A percentile compares a stretch with the other conserved stretches of the same genome.
These are phyloP conservation scores for Atherinosoma microstoma DNA, from an alignment of 2,797 vertebrate genomes.

Conservation along the genomic window DNA sequence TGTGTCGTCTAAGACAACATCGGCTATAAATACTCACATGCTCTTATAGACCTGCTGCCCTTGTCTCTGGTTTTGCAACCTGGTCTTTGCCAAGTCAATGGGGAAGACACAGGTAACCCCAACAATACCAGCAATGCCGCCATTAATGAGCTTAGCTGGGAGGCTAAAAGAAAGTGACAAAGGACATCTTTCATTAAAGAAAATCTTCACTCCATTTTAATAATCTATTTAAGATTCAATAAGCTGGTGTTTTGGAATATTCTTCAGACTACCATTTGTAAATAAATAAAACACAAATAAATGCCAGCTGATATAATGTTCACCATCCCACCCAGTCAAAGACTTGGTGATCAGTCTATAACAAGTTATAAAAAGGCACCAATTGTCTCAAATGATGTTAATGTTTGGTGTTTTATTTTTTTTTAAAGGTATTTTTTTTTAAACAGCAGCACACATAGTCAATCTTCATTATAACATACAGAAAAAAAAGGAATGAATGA, in stretches of 20 bases:
- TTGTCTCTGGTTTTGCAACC: constrained; percentile 89
- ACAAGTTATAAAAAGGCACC: too few relatives aligned
- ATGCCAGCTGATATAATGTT: neutral
- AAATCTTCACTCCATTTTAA: neutral
- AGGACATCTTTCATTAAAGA: neutral
- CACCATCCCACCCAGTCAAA: neutral
- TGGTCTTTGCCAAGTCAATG: constrained; percentile 89
- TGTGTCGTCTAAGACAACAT: neutral
- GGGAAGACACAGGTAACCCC: constrained; percentile 91
- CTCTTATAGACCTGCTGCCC: constrained; percentile 88
- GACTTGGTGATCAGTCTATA: neutral
- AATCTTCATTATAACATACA: too few relatives aligned
- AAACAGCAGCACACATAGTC: too few relatives aligned
- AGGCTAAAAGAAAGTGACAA: constrained; percentile 73
- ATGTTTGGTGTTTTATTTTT: too few relatives aligned
- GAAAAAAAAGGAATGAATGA: neutral
- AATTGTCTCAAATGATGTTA: too few relatives aligned
- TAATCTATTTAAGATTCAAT: neutral
- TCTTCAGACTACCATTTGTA: too few relatives aligned
- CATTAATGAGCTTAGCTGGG: constrained; percentile 90
- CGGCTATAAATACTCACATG: constrained; percentile 82
- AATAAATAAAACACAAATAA: too few relatives aligned
- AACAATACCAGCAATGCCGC: constrained; percentile 89
- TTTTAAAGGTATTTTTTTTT: too few relatives aligned
- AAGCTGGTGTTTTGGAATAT: neutral